Conservation (phyloP, 2,113 vertebrate genomes). For the Muntiacus reevesi region DNA sequence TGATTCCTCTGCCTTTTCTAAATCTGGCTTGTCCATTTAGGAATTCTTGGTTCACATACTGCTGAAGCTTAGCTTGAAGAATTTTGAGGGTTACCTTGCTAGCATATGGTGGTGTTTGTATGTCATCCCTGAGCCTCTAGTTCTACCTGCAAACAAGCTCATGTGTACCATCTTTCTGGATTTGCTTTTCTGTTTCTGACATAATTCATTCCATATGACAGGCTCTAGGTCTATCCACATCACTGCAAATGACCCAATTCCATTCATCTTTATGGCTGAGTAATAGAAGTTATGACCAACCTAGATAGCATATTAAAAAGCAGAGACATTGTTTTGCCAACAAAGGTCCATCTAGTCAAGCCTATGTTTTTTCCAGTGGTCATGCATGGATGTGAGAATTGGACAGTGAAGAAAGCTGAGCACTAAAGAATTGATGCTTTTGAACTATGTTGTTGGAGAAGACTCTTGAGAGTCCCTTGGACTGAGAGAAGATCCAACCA, state of each 20-base stretch:
- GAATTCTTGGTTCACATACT: not conserved
- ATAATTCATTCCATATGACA: not conserved
- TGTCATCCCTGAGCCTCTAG: not conserved
- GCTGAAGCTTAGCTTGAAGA: not conserved
- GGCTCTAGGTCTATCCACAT: not conserved
- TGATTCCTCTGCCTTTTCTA: not conserved
- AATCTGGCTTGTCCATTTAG: not conserved
- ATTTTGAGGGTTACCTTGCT: not conserved
- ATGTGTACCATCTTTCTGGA: not conserved
- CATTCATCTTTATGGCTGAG: not conserved
- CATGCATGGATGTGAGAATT: no score
- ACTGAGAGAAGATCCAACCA: no score
- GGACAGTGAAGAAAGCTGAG: no score
- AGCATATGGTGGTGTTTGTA: not conserved
- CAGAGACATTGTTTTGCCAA: no score
- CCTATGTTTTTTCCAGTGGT: no score
- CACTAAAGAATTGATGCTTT: no score
- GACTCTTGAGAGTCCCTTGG: no score
- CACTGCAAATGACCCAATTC: not conserved
- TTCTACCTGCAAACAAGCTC: not conserved
- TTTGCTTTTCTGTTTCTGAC: not conserved
- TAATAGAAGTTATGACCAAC: no score
- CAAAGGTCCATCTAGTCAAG: no score
- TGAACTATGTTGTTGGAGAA: no score
- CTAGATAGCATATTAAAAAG: no score